These are phyloP conservation scores for Sogatella furcifera DNA, from an alignment of 1,140 invertebrate genomes.

Conservation along the genomic window DNA sequence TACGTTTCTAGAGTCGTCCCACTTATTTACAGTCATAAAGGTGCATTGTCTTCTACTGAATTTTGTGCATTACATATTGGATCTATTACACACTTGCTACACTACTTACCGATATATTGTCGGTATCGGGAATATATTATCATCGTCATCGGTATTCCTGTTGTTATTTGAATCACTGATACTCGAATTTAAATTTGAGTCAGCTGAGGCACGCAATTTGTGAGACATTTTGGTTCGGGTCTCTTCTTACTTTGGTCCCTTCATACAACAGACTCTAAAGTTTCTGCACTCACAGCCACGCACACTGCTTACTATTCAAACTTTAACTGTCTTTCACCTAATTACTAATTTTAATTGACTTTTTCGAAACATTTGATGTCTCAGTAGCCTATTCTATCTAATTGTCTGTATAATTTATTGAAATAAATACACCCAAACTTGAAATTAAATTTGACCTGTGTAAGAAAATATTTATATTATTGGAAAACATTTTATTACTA, in stretches of 20 bases:
- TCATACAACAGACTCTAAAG: not conserved
- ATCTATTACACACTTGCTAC: not conserved
- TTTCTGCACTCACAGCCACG: no score
- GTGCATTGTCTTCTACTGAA: not conserved
- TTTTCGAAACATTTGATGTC: no score
- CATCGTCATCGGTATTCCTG: conserved; percentile 7
- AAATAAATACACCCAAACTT: no score
- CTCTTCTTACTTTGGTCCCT: not conserved
- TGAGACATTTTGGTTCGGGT: not conserved
- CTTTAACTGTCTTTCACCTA: no score
- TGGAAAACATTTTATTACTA: no score
- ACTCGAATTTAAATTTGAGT: conserved; percentile 18
- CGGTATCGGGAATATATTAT: conserved; percentile 15
- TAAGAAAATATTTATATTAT: no score
- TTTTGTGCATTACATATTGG: not conserved
- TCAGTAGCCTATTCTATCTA: no score
- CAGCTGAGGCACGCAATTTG: conserved; percentile 2
- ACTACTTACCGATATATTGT: conserved; percentile 21
- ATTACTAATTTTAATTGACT: no score
- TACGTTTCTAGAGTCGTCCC: no score
- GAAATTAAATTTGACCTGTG: no score
- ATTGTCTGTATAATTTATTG: no score
- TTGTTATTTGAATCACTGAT: conserved; percentile 18
- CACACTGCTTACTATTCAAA: no score
- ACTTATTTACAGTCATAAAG: not conserved